Evolutionary conservation across 2,888 invertebrate genomes (phyloP).

Genomic region (Thyatira batis): DNA sequence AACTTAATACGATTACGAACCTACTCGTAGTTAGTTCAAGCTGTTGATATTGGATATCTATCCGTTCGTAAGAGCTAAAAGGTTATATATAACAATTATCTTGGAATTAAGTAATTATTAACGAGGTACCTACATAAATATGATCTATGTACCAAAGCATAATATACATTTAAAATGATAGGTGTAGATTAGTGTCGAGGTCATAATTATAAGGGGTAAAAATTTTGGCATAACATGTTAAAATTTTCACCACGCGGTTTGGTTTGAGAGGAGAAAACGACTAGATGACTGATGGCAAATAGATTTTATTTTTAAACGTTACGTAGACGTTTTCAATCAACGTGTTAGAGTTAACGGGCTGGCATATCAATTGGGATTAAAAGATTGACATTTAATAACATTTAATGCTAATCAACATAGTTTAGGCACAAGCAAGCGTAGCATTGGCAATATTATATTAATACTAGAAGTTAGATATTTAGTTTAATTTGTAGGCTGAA

Average conservation of each 20-base stretch:
- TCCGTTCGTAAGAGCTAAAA: conserved; percentile 7
- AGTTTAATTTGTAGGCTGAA: background rate
- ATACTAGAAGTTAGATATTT: background rate
- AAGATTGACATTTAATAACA: background rate
- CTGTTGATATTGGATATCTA: conserved; percentile 19
- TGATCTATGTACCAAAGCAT: no score
- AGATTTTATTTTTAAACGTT: conserved; percentile 1
- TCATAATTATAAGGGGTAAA: background rate
- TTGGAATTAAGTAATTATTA: no score
- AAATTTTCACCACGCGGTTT: background rate
- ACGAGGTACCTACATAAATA: no score
- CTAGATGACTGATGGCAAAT: background rate
- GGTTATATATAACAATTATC: conserved; percentile 10
- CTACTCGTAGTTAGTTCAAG: conserved; percentile 21
- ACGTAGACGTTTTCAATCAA: background rate
- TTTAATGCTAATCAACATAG: background rate
- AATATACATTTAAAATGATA: no score
- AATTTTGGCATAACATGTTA: background rate
- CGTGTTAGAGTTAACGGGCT: background rate
- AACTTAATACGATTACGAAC: conserved; percentile 50
- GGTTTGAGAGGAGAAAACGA: background rate
- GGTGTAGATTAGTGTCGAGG: background rate
- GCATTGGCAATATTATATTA: background rate
- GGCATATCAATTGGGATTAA: background rate
- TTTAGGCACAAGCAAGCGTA: background rate